Evolutionary conservation across 1,140 invertebrate species (phyloP).

Genomic region (Drosophila pallidifrons): DNA sequence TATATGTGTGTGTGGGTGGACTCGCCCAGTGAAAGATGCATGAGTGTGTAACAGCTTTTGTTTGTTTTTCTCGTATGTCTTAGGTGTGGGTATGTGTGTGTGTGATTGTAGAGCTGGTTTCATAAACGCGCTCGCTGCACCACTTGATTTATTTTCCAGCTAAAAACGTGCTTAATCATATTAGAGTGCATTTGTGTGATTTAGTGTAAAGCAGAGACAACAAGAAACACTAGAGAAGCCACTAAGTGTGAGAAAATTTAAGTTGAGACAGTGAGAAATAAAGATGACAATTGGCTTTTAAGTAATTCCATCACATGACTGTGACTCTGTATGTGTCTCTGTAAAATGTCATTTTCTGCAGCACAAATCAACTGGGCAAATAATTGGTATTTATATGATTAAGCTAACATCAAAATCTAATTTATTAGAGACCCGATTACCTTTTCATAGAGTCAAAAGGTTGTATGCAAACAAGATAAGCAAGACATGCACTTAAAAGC

Average conservation of each 20-base stretch:
- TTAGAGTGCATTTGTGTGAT: conserved; percentile 82
- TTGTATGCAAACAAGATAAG: background rate
- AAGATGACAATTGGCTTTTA: conserved; percentile 29
- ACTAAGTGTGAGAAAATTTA: conserved; percentile 10
- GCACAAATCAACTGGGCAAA: background rate
- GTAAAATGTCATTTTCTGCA: background rate
- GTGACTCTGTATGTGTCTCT: background rate
- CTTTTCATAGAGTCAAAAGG: background rate
- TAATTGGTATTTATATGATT: background rate
- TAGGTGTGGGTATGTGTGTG: conserved; percentile 41
- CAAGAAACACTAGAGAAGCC: conserved; percentile 6
- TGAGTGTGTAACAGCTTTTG: conserved; percentile 40
- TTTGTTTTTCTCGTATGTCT: conserved; percentile 23
- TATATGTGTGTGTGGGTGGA: conserved; percentile 5
- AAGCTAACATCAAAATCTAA: background rate
- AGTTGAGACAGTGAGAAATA: conserved; percentile 30
- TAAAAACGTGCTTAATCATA: conserved; percentile 83
- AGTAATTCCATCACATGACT: background rate
- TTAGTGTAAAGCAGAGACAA: conserved; percentile 59
- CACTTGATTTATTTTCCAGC: conserved; percentile 79
- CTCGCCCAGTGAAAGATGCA: conserved; percentile 18
- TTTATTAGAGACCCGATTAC: background rate
- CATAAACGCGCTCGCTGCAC: conserved; percentile 63
- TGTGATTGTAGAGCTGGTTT: conserved; percentile 45
- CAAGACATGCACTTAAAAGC: background rate